Evolutionary conservation across 1,140 invertebrate genomes (phyloP).

Genomic region (Pogonognathellus flavescens): DNA sequence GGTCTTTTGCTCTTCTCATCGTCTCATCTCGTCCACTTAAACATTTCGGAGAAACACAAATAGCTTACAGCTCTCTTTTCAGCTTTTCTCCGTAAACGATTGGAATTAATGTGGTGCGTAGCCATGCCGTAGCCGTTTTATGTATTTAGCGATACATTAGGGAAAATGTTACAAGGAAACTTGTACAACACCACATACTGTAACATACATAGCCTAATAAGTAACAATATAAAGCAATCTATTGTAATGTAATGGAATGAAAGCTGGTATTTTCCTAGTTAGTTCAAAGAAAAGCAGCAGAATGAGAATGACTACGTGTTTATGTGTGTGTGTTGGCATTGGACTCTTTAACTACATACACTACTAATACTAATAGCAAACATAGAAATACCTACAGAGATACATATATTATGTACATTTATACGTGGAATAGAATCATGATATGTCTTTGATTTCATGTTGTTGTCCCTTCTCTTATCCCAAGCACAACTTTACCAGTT

Average conservation of each 20-base stretch:
- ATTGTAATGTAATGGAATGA: conserved; percentile 25
- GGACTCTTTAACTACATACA: not conserved
- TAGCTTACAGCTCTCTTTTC: too few species aligned
- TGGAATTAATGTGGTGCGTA: conserved; percentile 32
- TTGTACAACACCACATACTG: not conserved
- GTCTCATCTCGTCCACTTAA: not conserved
- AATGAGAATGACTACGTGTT: conserved; percentile 16
- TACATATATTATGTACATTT: too few species aligned
- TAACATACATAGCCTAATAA: not conserved
- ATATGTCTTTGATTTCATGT: conserved; percentile 34
- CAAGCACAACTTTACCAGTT: not conserved
- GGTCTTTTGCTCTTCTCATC: too few species aligned
- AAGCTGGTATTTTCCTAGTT: conserved; percentile 2
- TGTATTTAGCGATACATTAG: conserved; percentile 31
- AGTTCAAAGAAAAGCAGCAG: not conserved
- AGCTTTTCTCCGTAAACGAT: conserved; percentile 9
- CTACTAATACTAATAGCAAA: not conserved
- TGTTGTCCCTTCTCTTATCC: not conserved
- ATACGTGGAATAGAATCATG: not conserved
- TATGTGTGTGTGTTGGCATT: conserved; percentile 1
- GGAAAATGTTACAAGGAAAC: not conserved
- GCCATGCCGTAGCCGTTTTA: conserved; percentile 35
- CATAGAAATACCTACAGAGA: too few species aligned
- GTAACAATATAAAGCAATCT: conserved; percentile 7
- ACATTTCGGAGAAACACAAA: not conserved